Evolutionary conservation across 30 jellyfish, hydroid and myxozoan species (phyloP), one percentile per base, ranked within the genome.

Genomic region (Aurelia sp.): DNA sequence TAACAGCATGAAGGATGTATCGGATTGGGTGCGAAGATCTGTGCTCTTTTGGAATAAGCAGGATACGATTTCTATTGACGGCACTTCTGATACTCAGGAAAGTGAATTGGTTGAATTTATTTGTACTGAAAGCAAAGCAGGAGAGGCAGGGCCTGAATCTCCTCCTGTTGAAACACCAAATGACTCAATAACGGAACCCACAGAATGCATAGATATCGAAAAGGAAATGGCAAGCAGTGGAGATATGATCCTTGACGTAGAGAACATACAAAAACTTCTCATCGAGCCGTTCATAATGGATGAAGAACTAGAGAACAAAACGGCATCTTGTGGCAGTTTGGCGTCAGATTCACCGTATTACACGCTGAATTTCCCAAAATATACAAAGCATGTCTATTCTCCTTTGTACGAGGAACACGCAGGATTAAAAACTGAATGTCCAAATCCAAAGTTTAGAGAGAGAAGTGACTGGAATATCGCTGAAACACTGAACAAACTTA

Each of bases 11-110:
- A 72, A 71, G n/a, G 47, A 61, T 11, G 92, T 82, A 16, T 65
- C 97, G 30, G 97, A 90, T 41, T 92, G 98, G 98, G 94, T 86
- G 18, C 62, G 92, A 59, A 74, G 89, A 47, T 86, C 98, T 13
- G 98, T 92, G 19, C 57, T 92, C 84, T 92, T 92, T 81, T 92
- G 98, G 98, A 82, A 79, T 51, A 84, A 78, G 35, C 94, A 81
- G 66, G 94, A 79, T 61, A 64, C 85, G 15, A 16, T 69, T 33
- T 86, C 96, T 10, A 76, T 75, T n/a, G 89, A 55, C 93, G 85
- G 85, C 22, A 69, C 84, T 48, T 22, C 82, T 48, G 91, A 77
- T 3, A 59, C 69, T 59, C 69, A 59, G 69, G 69, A 59, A 59
- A 59, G 13, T 59, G 69, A 59, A 21, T n/a, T n/a, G 33, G 33